These are phyloP conservation scores for Nanorana parkeri DNA, from an alignment of 2,113 vertebrate species.

Conservation along the genomic window DNA sequence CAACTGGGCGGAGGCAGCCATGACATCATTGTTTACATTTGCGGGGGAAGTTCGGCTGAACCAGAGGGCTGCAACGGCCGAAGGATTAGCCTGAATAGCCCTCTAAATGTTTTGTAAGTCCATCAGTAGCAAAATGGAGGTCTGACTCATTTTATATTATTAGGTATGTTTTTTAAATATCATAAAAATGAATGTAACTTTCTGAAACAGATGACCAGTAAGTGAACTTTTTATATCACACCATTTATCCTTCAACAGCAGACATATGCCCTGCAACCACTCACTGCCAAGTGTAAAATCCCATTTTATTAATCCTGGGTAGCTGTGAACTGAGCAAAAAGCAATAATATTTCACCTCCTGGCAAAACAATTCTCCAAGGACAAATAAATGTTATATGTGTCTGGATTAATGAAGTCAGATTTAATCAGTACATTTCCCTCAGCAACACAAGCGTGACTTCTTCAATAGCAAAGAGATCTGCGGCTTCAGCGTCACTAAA, in stretches of 20 bases:
- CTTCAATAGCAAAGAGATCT: constrained; percentile 23
- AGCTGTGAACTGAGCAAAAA: constrained; percentile 48
- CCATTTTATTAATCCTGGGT: constrained; percentile 51
- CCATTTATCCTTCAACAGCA: neutral
- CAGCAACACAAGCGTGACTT: constrained; percentile 41
- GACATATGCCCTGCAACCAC: constrained; percentile 42
- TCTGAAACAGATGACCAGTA: neutral
- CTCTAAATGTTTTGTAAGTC: too few species aligned
- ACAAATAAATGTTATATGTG: constrained; percentile 54
- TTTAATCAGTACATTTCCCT: constrained; percentile 51
- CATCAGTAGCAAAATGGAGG: too few species aligned
- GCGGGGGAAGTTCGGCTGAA: too few species aligned
- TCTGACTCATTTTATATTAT: too few species aligned
- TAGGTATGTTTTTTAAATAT: too few species aligned
- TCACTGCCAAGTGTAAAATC: constrained; percentile 48
- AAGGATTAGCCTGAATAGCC: too few species aligned
- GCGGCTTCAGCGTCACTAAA: constrained; percentile 5
- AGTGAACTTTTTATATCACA: constrained; percentile 35
- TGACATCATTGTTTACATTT: too few species aligned
- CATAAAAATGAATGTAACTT: too few species aligned
- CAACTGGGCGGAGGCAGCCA: too few species aligned
- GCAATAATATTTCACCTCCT: constrained; percentile 50
- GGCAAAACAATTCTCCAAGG: constrained; percentile 54
- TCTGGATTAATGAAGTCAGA: constrained; percentile 52
- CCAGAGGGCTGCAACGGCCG: too few species aligned